Base-by-base conservation (phyloP, 2,888 invertebrate species). In the Xanthorhoe spadicearia region DNA sequence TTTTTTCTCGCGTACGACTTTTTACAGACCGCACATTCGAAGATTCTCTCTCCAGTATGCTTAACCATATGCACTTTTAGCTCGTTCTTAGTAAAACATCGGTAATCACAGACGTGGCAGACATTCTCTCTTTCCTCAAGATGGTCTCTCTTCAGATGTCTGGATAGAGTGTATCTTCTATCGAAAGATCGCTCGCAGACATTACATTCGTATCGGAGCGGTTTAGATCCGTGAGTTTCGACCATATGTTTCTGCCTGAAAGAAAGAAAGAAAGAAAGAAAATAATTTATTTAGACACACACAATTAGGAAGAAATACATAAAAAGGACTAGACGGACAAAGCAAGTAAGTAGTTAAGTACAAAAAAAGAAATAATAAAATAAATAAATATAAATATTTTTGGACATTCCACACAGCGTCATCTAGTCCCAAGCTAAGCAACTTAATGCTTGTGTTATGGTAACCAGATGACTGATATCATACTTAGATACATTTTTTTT, bases 181-280 rank as follows among this genome's bases (percentile, higher is more conserved):
- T 85, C 81, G 17, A 86, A 90, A 0, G 67, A 55, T 9, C 53
- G 35, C 0, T 87, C 85, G 35, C 88, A 88, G 0, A 89, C 89
- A 35, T 87, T 90, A n/a, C 91, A 91, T 15, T 79, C 86, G 54
- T 90, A 91, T 1, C 78, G 70, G 0, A 90, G 59, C 0, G 89
- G 87, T 0, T 85, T 83, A 0, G 85, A 79, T 0, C 89, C 90
- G 7, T 91, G 91, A 0, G 74, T 75, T 38, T 84, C 82, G 0
- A 87, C 89, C 81, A 90, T 82, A 68, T 90, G 91, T 7, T 86
- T 85, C 58, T 90, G 90, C 6, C 89, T n/a, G n/a, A n/a, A n/a
- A n/a, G n/a, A n/a, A n/a, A n/a, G n/a, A n/a, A n/a, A n/a, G n/a
- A n/a, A n/a, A n/a, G n/a, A n/a, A n/a, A n/a, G n/a, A n/a, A n/a